Evolutionary conservation across 2,113 vertebrate genomes (phyloP).

Genomic region (Myrmecophaga tridactyla): DNA sequence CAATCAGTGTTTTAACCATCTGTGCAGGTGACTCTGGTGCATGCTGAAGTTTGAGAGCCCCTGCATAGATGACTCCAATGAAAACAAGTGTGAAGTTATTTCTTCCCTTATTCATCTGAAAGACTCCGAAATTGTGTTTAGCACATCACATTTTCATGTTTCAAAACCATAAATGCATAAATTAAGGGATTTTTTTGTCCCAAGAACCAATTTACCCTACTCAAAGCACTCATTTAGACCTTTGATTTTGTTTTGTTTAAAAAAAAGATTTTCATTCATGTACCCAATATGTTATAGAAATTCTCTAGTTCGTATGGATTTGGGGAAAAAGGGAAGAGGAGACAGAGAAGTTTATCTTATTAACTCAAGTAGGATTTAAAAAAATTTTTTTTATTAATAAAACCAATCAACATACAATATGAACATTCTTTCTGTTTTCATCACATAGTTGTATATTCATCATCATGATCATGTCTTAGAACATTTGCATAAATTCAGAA

Average conservation of each 20-base stretch:
- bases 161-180: neutral
- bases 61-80: neutral
- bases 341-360: neutral
- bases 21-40: too few species aligned
- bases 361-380: neutral
- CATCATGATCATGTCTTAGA: too few species aligned
- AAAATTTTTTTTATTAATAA: too few species aligned
- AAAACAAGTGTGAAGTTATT: neutral
- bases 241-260: neutral
- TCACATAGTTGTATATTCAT: too few species aligned
- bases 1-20: neutral
- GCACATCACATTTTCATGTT: neutral
- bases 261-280: neutral
- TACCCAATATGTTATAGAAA: neutral
- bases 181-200: neutral
- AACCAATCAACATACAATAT: too few species aligned
- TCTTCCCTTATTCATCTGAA: neutral
- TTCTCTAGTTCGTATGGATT: neutral
- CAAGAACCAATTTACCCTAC: neutral
- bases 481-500: too few species aligned
- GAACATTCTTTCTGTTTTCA: too few species aligned
- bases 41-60: neutral
- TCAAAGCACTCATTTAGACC: neutral
- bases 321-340: neutral
- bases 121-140: neutral